A percentile compares a stretch with the other conserved stretches of the same genome.
Conservation (phyloP, 2,888 invertebrate genomes). For the Rhopalosiphum nymphaeae region DNA sequence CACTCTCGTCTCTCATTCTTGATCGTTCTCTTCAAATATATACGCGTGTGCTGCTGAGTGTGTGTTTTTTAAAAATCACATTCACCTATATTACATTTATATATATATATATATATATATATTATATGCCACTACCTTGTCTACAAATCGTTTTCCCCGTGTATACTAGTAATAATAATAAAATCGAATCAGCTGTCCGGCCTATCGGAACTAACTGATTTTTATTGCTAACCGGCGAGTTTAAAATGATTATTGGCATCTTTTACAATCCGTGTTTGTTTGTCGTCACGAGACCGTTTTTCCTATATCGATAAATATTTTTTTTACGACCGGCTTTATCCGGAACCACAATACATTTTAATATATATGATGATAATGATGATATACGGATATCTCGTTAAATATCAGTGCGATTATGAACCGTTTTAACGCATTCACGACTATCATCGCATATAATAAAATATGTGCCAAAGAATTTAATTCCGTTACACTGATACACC, state of each 20-base stretch:
- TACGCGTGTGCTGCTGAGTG: neutral
- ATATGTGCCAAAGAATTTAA: slow-evolving; percentile 4
- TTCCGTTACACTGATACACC: neutral
- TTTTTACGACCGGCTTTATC: slow-evolving; percentile 40
- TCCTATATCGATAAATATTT: slow-evolving; percentile 15
- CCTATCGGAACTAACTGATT: slow-evolving; percentile 61
- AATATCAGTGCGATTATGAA: neutral
- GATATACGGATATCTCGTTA: slow-evolving; percentile 20
- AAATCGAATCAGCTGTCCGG: slow-evolving; percentile 44
- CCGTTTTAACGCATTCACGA: slow-evolving; percentile 9
- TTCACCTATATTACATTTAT: neutral
- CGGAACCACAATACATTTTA: neutral
- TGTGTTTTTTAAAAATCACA: neutral
- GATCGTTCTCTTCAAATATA: neutral
- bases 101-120: neutral
- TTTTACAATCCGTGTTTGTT: neutral
- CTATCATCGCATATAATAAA: neutral
- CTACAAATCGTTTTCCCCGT: slow-evolving; percentile 44
- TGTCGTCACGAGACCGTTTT: neutral
- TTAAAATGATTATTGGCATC: neutral
- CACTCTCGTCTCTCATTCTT: neutral
- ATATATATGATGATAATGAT: slow-evolving; percentile 5
- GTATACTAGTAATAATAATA: slow-evolving; percentile 26
- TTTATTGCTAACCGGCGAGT: slow-evolving; percentile 38
- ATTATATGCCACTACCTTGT: neutral